Base-by-base conservation (phyloP, 2,888 invertebrate species). In the Euproctis similis region DNA sequence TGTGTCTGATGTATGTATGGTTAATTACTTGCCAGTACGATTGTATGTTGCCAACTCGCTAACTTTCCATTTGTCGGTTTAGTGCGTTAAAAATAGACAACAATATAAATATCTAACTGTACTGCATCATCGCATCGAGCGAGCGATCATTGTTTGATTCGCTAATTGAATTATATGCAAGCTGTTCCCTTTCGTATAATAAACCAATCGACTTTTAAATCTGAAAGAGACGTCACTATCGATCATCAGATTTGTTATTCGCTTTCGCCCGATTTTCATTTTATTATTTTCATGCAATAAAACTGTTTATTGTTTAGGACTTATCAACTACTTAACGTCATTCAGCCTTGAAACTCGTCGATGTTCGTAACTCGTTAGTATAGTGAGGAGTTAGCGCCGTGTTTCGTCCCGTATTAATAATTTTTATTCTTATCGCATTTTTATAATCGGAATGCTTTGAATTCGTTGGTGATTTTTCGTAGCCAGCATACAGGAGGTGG, bases 61-160 rank as follows among this genome's bases (percentile, higher is more conserved):
- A 67, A 74, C 78, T 78, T 80, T 80, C 77, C 76, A 78, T 71
- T 78, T 66, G 71, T 60, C 56, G 64, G 14, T 14, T 61, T 60
- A 62, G 49, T 54, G 48, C 47, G 68, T 73, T 77, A 74, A 70
- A 78, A 75, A 77, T 78, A 78, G 67, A 63, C 54, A 48, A 59
- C 56, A 71, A 65, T 67, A 67, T 71, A 63, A 63, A 59, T 60
- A 61, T n/a, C n/a, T n/a, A n/a, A n/a, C n/a, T n/a, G n/a, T 53
- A 49, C 58, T 61, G 65, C 62, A 62, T 51, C 51, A 57, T 61
- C 61, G 64, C 61, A 62, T 51, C 52, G 57, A 61, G 65, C 69
- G 63, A 57, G 58, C 59, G 57, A 66, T 62, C 56, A 63, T 66
- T 61, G 51, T 57, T 59, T 46, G 57, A 56, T 61, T 63, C 49